Conservation (phyloP, 2,113 vertebrate genomes). For the Chiloscyllium plagiosum region DNA sequence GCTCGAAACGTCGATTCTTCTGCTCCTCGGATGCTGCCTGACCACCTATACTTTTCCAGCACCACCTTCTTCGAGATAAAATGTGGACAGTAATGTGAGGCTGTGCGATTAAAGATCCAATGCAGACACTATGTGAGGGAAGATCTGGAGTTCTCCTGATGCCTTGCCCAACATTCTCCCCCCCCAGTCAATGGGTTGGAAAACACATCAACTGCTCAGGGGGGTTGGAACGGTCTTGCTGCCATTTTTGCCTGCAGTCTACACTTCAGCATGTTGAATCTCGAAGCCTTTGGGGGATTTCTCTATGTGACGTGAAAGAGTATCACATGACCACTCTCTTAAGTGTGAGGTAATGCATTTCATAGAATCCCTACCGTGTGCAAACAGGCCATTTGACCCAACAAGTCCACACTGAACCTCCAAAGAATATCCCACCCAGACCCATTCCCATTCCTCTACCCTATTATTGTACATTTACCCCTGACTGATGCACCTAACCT, state of each 20-base stretch:
- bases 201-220: background rate
- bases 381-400: no score
- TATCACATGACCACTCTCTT: background rate
- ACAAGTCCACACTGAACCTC: no score
- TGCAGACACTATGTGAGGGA: background rate
- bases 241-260: background rate
- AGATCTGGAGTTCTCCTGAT: background rate
- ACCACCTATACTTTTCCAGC: no score
- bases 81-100: background rate
- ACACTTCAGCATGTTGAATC: background rate
- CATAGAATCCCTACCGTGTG: no score
- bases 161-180: background rate
- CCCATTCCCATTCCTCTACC: no score
- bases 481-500: no score
- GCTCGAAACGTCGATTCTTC: no score
- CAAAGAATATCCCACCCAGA: no score
- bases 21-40: no score
- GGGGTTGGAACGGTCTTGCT: background rate
- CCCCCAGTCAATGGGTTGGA: background rate
- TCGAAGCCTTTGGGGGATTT: background rate
- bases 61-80: background rate
- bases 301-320: background rate
- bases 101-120: background rate
- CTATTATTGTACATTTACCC: no score
- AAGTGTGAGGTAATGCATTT: no score